Base-by-base conservation (phyloP, 2,888 invertebrate genomes). In the Aleiodes leptofemur region DNA sequence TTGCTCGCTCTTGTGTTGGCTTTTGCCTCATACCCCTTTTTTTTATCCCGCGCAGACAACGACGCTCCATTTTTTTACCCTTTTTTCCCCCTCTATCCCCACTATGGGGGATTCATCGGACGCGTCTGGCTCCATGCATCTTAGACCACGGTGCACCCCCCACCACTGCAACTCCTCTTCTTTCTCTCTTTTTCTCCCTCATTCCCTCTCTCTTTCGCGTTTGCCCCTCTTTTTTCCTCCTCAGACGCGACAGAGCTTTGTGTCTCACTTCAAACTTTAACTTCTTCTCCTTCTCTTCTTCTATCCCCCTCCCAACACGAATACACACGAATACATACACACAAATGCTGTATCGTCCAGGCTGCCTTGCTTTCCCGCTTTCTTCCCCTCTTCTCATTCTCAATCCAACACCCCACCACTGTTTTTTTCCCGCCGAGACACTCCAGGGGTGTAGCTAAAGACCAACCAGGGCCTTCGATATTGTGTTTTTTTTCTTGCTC, bases 41-140 rank as follows among this genome's bases (percentile, higher is more conserved):
- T 64, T 64, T 64, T 64, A 64, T 64, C 77, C 78, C 76, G 59
- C 71, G 72, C 69, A 72, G 72, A 50, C 72, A 79, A 64, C 64
- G 64, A 64, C 64, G 64, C 64, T 64, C 69, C 78, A 72, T 69
- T 66, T 69, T 73, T 64, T 57, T 29, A 16, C 34, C 69, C 8
- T 50, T 13, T 53, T 69, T 75, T 34, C 34, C 72, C 43, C 74
- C 43, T 48, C 77, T 74, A 43, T 48, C 72, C 53, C 73, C 74
- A 50, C 76, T 66, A 69, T 50, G 48, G 7, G 14, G 14, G 14
- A n/a, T 16, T 23, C 55, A 14, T 14, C 14, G 55, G 43, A 14
- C 43, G n/a, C 64, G 64, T 64, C 64, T 64, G 64, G 64, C 43
- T 43, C 43, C 14, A 43, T 64, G 23, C 64, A 64, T 64, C 64